Evolutionary conservation across 2,888 invertebrate genomes (phyloP), one percentile per base, ranked within the genome.

Genomic region (Cantharis flavilabris): DNA sequence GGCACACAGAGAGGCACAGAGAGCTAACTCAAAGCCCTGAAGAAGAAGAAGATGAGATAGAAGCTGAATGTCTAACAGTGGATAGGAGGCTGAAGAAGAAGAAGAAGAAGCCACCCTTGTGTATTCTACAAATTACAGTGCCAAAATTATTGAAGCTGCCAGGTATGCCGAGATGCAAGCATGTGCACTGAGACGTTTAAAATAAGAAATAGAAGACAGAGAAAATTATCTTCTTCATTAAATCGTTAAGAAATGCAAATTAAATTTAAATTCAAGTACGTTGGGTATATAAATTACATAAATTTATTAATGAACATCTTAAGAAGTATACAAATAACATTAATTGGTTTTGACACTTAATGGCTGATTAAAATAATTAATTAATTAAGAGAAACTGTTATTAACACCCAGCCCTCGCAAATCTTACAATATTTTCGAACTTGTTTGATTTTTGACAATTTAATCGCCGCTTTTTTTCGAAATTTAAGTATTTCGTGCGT

Each of bases 301-400:
- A 49, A 73, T 69, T 73, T 69, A 73, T 73, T 69, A 69, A 73
- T 73, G 69, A 69, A 62, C 73, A 73, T 71, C 18, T 73, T 62
- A 62, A 49, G 63, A 67, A 62, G 62, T 14, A 63, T 28, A 73
- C 73, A 73, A 73, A 73, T 73, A 70, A 70, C 73, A 73, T 73
- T 73, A 73, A 73, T 73, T 69, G 73, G 16, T 30, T 70, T 69
- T 73, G 73, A 73, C 73, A 20, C 69, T 62, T 28, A 69, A 28
- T 49, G 67, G 33, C 69, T 63, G 69, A 73, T 73, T 73, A 73
- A 70, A 73, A 73, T 73, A 73, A 73, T 73, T 73, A 73, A 73
- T 73, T 69, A 67, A 67, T 49, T 49, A 67, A 63, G 30, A 62
- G 69, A 69, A 69, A 28, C 49, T 69, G 49, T 20, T 20, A 62